Base-by-base conservation (phyloP, 2,113 vertebrate species). In the Athene cunicularia region DNA sequence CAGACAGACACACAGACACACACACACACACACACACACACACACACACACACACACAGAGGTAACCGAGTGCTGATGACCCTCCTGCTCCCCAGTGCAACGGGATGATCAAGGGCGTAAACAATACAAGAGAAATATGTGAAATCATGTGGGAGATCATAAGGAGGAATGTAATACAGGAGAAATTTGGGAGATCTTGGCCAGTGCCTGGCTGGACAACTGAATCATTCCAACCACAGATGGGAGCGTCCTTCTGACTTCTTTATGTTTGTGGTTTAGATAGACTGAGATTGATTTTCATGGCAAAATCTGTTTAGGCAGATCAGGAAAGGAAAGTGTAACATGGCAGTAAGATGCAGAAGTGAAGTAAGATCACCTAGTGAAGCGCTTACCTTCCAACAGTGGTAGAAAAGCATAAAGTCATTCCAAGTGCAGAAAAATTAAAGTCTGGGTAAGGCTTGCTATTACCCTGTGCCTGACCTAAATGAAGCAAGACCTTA, bases 101-200 rank as follows among this genome's bases (percentile, higher is more conserved):
- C 15, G 37, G 4, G 14, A 3, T 32, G 33, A 19, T 12, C 19
- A 12, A n/a, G 47, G 26, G 19, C n/a, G 1, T 15, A 9, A 14
- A 8, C 16, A 49, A 14, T 2, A 16, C 1, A 12, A 7, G n/a
- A 21, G 16, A 32, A 10, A 5, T 14, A 12, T 4, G 27, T 9
- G 15, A 23, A 14, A 7, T 10, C 6, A 1, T 1, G 2, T 0
- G 0, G 41, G 11, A 6, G 16, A 14, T 8, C 8, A 5, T 8
- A 6, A 28, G 1, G 8, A 2, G 2, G 1, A 6, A 21, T n/a
- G 8, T 5, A 12, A 5, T 6, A 2, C 0, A 1, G 37, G 45
- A 9, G 24, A 15, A 37, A 30, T 24, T 3, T 2, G 33, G 12
- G 22, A 33, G 11, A 1, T 4, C 9, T 35, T 52, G 35, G 19